These are phyloP conservation scores for Emydocephalus ijimae DNA, from an alignment of 2,113 vertebrate genomes.

Conservation along the genomic window DNA sequence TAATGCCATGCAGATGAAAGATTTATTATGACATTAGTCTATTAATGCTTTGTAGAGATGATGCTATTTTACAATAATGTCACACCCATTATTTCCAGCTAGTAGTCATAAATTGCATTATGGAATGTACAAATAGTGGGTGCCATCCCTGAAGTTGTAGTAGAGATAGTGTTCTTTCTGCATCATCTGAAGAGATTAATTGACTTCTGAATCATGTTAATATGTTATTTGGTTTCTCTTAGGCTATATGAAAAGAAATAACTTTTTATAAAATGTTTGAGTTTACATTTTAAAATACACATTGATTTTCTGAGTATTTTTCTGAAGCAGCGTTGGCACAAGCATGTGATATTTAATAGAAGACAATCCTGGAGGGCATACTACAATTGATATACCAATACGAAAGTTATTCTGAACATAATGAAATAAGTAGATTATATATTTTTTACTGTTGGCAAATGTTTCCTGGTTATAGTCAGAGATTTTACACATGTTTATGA, in stretches of 20 bases:
- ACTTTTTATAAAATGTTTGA: slow-evolving; percentile 45
- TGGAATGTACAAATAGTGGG: slow-evolving; percentile 68
- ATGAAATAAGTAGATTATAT: slow-evolving; percentile 22
- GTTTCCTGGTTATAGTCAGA: slow-evolving; percentile 41
- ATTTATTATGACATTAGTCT: slow-evolving; percentile 69
- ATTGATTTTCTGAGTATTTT: slow-evolving; percentile 50
- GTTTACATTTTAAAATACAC: slow-evolving; percentile 58
- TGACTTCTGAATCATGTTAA: slow-evolving; percentile 71
- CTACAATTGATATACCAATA: slow-evolving; percentile 45
- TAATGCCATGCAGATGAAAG: slow-evolving; percentile 50
- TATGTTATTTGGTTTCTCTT: slow-evolving; percentile 64
- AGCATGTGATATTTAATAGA: slow-evolving; percentile 49
- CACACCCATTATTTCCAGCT: slow-evolving; percentile 66
- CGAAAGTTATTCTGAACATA: slow-evolving; percentile 46
- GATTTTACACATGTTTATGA: slow-evolving; percentile 38
- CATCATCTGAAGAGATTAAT: slow-evolving; percentile 69
- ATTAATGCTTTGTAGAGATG: slow-evolving; percentile 70
- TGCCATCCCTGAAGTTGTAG: slow-evolving; percentile 67
- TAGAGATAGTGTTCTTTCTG: slow-evolving; percentile 57
- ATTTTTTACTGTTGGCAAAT: slow-evolving; percentile 34
- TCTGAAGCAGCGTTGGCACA: slow-evolving; percentile 51
- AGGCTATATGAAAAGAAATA: slow-evolving; percentile 35
- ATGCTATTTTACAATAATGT: slow-evolving; percentile 73
- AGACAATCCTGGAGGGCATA: slow-evolving; percentile 45
- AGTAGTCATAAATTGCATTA: slow-evolving; percentile 57